Evolutionary conservation across 1,140 invertebrate genomes (phyloP).

Genomic region (Drosophila saltans): DNA sequence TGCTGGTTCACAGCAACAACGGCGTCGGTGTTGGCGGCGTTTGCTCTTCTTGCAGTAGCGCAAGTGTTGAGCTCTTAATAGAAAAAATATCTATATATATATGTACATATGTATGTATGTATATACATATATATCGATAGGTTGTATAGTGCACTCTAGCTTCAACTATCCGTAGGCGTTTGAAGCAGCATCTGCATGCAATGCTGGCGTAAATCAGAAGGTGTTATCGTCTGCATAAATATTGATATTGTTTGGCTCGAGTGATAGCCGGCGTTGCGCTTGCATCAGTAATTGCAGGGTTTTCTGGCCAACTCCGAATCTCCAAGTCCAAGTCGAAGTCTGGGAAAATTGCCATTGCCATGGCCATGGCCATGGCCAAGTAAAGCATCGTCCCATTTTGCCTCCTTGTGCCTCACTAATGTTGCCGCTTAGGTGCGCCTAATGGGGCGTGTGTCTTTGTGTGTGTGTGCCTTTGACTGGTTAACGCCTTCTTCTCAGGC

Average conservation of each 20-base stretch:
- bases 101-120: background rate
- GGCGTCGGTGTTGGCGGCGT: slow-evolving; percentile 16
- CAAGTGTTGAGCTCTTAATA: slow-evolving; percentile 82
- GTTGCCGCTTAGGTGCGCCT: slow-evolving; percentile 75
- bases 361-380: slow-evolving; percentile 44
- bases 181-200: slow-evolving; percentile 69
- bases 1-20: slow-evolving; percentile 48
- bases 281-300: slow-evolving; percentile 75
- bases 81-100: slow-evolving; percentile 53
- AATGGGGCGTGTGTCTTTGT: slow-evolving; percentile 44
- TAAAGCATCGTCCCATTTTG: slow-evolving; percentile 8
- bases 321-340: slow-evolving; percentile 28
- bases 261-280: slow-evolving; percentile 80
- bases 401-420: slow-evolving; percentile 47
- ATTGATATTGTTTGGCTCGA: slow-evolving; percentile 79
- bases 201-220: slow-evolving; percentile 79
- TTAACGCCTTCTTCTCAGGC: slow-evolving; percentile 60
- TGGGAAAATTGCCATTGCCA: slow-evolving; percentile 74
- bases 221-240: slow-evolving; percentile 82
- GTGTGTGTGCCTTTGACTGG: slow-evolving; percentile 30
- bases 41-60: slow-evolving; percentile 69
- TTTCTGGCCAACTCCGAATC: slow-evolving; percentile 17
- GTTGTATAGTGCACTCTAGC: slow-evolving; percentile 15
- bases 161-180: slow-evolving; percentile 44
- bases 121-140: too few species aligned